A percentile compares a stretch with the other conserved stretches of the same genome.
Conservation (phyloP, 2,888 invertebrate species). For the Drosophila suboccidentalis region DNA sequence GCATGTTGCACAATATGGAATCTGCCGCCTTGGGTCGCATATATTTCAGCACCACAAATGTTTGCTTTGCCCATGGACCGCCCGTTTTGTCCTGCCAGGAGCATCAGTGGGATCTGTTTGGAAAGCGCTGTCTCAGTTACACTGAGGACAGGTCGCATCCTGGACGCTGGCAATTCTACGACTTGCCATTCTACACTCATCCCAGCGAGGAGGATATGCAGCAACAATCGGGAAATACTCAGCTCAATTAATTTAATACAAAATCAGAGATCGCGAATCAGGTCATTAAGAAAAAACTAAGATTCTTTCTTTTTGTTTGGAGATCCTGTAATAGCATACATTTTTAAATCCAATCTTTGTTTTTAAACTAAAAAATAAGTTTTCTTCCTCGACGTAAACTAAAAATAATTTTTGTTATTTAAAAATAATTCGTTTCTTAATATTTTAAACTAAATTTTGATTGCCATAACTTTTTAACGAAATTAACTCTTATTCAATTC, state of each 20-base stretch:
- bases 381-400: too few relatives aligned
- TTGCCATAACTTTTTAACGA: too few relatives aligned
- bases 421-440: too few relatives aligned
- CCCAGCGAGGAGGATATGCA: constrained; percentile 28
- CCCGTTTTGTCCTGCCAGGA: constrained; percentile 69
- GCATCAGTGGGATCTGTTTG: constrained; percentile 57
- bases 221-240: constrained; percentile 13
- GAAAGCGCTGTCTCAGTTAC: constrained; percentile 74
- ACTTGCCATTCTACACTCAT: constrained; percentile 79
- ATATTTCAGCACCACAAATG: constrained; percentile 66
- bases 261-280: neutral
- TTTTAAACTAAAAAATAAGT: too few relatives aligned
- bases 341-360: too few relatives aligned
- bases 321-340: too few relatives aligned
- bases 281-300: too few relatives aligned
- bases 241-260: neutral
- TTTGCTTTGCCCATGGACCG: constrained; percentile 73
- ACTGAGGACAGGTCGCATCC: constrained; percentile 54
- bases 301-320: too few relatives aligned
- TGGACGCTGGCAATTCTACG: constrained; percentile 76
- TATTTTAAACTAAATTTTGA: too few relatives aligned
- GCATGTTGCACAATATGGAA: constrained; percentile 54
- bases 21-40: constrained; percentile 73
- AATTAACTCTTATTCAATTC: too few relatives aligned
- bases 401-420: too few relatives aligned